These are phyloP conservation scores for Caerostris darwini DNA, from an alignment of 1,140 invertebrate species.

Conservation along the genomic window DNA sequence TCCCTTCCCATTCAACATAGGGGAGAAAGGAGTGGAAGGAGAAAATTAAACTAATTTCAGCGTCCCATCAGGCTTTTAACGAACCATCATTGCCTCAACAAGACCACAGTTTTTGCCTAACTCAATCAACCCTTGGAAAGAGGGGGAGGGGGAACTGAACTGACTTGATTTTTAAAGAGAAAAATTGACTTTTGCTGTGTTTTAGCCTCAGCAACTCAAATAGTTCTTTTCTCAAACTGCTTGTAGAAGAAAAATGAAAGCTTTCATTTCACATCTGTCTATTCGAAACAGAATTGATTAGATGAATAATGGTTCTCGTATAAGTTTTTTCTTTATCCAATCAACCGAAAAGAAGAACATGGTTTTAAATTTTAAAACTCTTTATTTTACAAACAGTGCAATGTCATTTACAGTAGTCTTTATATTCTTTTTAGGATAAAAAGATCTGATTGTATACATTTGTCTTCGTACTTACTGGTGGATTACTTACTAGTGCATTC, in stretches of 20 bases:
- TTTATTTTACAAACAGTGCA: neutral
- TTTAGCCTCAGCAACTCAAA: constrained; percentile 10
- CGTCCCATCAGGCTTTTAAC: neutral
- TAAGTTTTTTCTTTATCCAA: neutral
- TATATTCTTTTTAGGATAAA: neutral
- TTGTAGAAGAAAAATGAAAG: too few relatives aligned
- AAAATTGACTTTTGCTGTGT: constrained; percentile 41
- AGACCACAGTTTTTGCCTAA: constrained; percentile 29
- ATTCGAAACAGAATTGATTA: neutral
- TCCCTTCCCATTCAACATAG: neutral
- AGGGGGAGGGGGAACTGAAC: neutral
- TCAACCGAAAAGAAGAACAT: neutral
- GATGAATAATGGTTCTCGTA: neutral
- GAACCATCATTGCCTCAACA: neutral
- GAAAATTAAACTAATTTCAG: constrained; percentile 28
- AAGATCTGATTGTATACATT: too few relatives aligned
- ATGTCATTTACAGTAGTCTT: neutral
- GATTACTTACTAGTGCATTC: too few relatives aligned
- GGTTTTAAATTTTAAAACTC: neutral
- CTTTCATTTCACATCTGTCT: too few relatives aligned
- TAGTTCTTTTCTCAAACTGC: neutral
- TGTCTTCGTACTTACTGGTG: too few relatives aligned
- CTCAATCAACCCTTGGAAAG: constrained; percentile 39
- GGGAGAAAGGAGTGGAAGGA: neutral
- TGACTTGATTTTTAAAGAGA: constrained; percentile 60